Conservation (phyloP, 2,888 invertebrate genomes). For the Ecliptopera silaceata region DNA sequence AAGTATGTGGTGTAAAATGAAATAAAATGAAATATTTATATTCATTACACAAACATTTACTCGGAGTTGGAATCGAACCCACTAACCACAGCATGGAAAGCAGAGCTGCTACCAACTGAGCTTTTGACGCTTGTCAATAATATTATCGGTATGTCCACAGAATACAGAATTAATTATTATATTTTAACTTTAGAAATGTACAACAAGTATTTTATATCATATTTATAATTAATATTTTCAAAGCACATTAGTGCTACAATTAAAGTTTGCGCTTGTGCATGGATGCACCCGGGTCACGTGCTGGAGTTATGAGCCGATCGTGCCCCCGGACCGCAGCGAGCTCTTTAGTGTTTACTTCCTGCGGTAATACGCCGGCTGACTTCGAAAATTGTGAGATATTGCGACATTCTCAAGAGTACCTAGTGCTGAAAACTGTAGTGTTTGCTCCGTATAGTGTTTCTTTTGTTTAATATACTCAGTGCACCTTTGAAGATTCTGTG, state of each 20-base stretch:
- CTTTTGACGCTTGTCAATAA: no score
- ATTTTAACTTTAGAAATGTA: no score
- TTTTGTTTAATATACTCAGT: neutral
- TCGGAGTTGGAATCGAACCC: no score
- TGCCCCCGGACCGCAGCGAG: slow-evolving; percentile 52
- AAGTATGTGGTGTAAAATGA: no score
- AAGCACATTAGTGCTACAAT: slow-evolving; percentile 53
- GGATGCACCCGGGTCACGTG: slow-evolving; percentile 60
- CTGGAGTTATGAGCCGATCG: slow-evolving; percentile 68
- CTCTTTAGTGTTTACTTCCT: slow-evolving; percentile 40
- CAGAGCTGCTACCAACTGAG: no score
- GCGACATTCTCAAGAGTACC: slow-evolving; percentile 25
- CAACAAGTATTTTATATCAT: neutral
- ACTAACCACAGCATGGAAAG: no score
- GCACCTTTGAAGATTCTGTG: neutral
- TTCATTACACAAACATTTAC: no score
- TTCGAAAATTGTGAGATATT: slow-evolving; percentile 35
- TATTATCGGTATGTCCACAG: no score
- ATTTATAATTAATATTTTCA: slow-evolving; percentile 8
- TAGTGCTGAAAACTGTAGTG: slow-evolving; percentile 23
- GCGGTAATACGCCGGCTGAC: slow-evolving; percentile 30
- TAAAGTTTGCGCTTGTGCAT: slow-evolving; percentile 58
- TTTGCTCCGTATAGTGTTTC: slow-evolving; percentile 8
- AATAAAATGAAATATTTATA: no score
- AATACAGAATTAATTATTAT: no score